phyloP scores from a whole-genome alignment of 2,113 vertebrate species.

The Laticauda colubrina region DNA sequence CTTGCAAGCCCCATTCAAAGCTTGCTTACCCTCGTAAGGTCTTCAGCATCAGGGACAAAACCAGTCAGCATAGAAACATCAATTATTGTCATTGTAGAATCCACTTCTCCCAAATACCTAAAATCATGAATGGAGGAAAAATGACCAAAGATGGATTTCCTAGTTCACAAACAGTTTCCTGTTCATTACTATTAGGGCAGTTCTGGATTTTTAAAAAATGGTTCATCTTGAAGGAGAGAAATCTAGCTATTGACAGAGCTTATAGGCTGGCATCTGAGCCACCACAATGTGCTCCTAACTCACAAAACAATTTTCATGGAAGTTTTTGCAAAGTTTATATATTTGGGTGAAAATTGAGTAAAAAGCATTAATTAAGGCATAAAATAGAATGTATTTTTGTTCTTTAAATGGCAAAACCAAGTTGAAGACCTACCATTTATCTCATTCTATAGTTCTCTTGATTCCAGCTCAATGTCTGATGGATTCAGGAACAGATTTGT shows the following conservation, averaged over 20 bases:
- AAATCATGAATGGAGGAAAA: background rate
- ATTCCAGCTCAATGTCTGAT: background rate
- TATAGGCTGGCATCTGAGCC: background rate
- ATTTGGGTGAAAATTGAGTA: background rate
- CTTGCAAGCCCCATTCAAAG: background rate
- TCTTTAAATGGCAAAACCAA: background rate
- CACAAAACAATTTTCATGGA: background rate
- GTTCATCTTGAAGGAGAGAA: background rate
- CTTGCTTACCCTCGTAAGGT: constrained; percentile 63
- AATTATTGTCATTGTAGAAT: constrained; percentile 74
- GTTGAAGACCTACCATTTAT: background rate
- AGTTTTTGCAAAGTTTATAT: background rate
- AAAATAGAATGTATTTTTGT: background rate
- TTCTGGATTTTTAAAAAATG: background rate
- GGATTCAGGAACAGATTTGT: background rate
- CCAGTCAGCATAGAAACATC: constrained; percentile 76
- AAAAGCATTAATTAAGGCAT: background rate
- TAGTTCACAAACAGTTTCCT: background rate
- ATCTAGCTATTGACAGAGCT: background rate
- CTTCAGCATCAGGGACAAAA: constrained; percentile 61
- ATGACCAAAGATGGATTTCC: background rate
- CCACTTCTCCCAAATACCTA: constrained; percentile 54
- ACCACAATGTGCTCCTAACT: background rate
- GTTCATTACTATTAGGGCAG: background rate
- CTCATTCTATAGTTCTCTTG: background rate